phyloP scores from a whole-genome alignment of 1,140 invertebrate genomes.

The Bombus vancouverensis region DNA sequence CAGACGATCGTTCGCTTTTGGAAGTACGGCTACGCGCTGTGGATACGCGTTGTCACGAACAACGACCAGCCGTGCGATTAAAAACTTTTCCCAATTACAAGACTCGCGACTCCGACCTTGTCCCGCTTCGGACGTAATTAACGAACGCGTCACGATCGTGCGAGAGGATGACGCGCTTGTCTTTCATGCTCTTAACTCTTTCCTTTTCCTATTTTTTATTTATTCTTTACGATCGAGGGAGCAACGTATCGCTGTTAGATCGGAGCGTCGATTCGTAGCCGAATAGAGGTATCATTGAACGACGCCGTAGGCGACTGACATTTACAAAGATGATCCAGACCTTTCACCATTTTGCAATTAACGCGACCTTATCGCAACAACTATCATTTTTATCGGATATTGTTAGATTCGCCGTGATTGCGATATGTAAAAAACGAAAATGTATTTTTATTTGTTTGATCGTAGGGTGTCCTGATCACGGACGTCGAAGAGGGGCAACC shows the following conservation, averaged over 20 bases:
- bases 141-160: constrained; percentile 11
- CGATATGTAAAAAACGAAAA: not conserved
- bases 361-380: not conserved
- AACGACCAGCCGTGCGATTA: constrained; percentile 31
- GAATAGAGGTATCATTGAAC: constrained; percentile 49
- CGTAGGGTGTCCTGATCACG: constrained; percentile 90
- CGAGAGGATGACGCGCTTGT: constrained; percentile 33
- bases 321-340: constrained; percentile 54
- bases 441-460: constrained; percentile 72
- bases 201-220: not conserved
- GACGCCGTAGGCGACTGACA: constrained; percentile 48
- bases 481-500: constrained; percentile 93
- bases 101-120: constrained; percentile 51
- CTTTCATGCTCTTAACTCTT: not conserved
- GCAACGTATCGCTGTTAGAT: not conserved
- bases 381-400: not conserved
- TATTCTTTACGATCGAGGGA: not conserved
- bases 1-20: not conserved
- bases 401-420: not conserved
- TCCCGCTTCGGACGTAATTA: constrained; percentile 59
- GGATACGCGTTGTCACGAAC: not conserved
- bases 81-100: constrained; percentile 64
- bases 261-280: not conserved
- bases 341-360: constrained; percentile 61
- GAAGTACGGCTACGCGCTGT: no score